Percentiles rank a stretch among this genome's conserved stretches.
phyloP scores from a whole-genome alignment of 2,113 vertebrate genomes.

The Chlamydotis undulata region DNA sequence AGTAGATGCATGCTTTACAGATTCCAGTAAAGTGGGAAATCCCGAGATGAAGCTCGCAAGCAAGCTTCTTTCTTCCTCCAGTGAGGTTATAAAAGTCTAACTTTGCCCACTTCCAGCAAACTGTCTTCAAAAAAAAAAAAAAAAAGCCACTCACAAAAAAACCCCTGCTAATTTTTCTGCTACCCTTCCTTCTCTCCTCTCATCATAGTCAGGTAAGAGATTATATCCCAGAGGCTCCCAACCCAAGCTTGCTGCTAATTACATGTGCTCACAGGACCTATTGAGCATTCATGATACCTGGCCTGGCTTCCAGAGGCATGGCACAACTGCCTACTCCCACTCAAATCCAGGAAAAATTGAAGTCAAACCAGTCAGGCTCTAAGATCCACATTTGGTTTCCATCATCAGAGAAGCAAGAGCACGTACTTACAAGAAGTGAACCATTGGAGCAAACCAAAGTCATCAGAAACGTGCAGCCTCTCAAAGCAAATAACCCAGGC shows the following conservation, averaged over 20 bases:
- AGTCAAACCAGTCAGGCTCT: conserved; percentile 49
- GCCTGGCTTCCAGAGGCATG: conserved; percentile 14
- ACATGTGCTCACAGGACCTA: background rate
- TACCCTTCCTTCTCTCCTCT: background rate
- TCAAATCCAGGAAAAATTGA: conserved; percentile 48
- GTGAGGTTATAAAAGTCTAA: background rate
- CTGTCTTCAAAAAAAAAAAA: background rate
- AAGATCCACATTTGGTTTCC: background rate
- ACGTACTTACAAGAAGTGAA: background rate
- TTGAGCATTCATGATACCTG: background rate
- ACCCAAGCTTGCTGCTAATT: background rate
- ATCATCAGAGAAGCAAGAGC: background rate
- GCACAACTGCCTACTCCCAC: conserved; percentile 51
- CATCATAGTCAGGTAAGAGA: background rate
- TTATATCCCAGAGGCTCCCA: conserved; percentile 5
- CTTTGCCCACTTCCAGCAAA: background rate
- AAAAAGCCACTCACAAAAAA: background rate
- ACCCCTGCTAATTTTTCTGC: background rate
- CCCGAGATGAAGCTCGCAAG: background rate
- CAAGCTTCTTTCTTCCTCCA: background rate
- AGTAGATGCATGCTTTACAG: background rate
- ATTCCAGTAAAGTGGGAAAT: background rate
- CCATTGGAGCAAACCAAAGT: background rate
- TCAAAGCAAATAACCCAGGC: background rate
- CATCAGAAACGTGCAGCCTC: background rate